Conservation (phyloP, 2,888 invertebrate species). For the Drosophila infuscata region DNA sequence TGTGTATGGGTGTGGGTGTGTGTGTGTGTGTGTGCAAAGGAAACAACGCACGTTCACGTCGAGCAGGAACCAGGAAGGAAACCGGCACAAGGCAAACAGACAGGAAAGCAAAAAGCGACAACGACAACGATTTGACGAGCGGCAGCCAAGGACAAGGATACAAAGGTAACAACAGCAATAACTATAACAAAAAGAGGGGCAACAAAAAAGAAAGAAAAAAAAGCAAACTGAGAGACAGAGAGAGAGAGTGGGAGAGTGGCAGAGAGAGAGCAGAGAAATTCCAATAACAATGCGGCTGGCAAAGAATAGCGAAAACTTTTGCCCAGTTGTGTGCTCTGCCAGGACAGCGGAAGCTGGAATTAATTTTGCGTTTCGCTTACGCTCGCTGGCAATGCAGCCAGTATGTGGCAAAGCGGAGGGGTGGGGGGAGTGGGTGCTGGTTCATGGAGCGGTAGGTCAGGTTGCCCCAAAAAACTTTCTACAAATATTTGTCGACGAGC, state of each 20-base stretch:
- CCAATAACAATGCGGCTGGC: conserved; percentile 68
- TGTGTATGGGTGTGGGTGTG: background rate
- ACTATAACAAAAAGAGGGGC: conserved; percentile 64
- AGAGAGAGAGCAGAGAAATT: conserved; percentile 46
- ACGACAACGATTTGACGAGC: conserved; percentile 45
- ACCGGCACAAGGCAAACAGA: conserved; percentile 68
- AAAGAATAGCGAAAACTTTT: conserved; percentile 59
- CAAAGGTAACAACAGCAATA: conserved; percentile 64
- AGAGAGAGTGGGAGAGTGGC: background rate
- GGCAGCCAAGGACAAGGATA: conserved; percentile 66
- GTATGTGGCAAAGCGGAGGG: no score
- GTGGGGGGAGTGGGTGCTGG: background rate
- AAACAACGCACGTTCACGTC: conserved; percentile 77
- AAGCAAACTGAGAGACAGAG: background rate
- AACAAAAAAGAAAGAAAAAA: conserved; percentile 19
- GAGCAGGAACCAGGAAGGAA: conserved; percentile 76
- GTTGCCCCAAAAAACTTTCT: conserved; percentile 50
- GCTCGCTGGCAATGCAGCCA: conserved; percentile 43
- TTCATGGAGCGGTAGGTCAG: conserved; percentile 15
- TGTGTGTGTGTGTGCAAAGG: conserved; percentile 41
- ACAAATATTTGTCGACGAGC: conserved; percentile 67
- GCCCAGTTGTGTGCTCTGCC: conserved; percentile 27
- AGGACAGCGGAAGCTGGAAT: conserved; percentile 69
- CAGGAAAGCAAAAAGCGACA: conserved; percentile 65
- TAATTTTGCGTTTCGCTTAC: conserved; percentile 70